Evolutionary conservation across 2,113 vertebrate genomes (phyloP), one percentile per base, ranked within the genome.

Genomic region (Pelusios castaneus): DNA sequence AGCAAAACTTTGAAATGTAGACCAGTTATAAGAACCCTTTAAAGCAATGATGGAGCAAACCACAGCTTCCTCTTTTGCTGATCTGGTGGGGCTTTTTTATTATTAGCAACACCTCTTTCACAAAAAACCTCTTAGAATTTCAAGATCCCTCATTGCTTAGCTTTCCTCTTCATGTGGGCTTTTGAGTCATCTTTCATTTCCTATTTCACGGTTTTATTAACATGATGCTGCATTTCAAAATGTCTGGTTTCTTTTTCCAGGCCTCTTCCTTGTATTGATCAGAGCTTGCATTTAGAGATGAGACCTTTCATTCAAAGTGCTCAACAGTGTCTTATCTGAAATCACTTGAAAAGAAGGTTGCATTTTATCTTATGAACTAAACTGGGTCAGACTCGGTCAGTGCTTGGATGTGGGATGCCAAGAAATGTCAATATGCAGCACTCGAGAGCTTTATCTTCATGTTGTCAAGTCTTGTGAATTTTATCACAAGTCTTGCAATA

Each of bases 121-220:
- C 45, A 56, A 73, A 76, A 70, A 4, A 4, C 8, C 25, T 88
- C 51, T 80, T 92, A 47, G 31, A 21, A 43, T 78, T 78, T 88
- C 45, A 93, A 12, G 29, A 88, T 87, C 41, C 17, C 45, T 41
- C 45, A 24, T 2, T 95, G 88, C 41, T 87, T 89, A 80, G 80
- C 75, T 31, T 94, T 92, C 5, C 34, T 91, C 96, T 96, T 97
- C 70, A 95, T 97, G 96, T 97, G 96, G 94, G 76, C 73, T 94
- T 80, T 34, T 90, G 93, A 97, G 85, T 96, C 0, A 96, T 83
- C 80, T 93, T 95, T 92, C 90, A 60, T 81, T 96, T 95, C 82
- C 77, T 43, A 80, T 80, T 80, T 80, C 67, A 60, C 90, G 43
- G 67, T 96, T 95, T 76, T 88, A 81, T 92, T 92, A 24, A 67